phyloP scores from a whole-genome alignment of 2,797 vertebrate genomes.

The Arrhamphus sclerolepis region DNA sequence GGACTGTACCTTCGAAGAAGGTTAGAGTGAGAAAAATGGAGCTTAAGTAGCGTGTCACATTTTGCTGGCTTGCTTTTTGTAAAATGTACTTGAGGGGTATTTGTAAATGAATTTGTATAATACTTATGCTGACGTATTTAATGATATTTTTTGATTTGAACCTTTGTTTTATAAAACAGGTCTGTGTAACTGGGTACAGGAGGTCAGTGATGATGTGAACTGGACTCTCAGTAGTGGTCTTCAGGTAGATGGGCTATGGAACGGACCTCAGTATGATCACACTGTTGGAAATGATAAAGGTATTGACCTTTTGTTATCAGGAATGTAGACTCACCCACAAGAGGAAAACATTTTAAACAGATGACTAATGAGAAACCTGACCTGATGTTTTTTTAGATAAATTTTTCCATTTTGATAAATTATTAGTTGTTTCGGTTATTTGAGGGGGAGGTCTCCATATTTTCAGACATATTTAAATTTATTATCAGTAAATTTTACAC shows the following conservation, averaged over 20 bases:
- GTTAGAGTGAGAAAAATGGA: conserved; percentile 38
- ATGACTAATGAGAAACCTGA: neutral
- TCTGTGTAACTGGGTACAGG: conserved; percentile 78
- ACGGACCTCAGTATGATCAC: conserved; percentile 80
- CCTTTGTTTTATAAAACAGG: conserved; percentile 50
- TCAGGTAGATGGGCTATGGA: conserved; percentile 56
- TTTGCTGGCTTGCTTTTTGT: neutral
- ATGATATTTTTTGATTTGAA: neutral
- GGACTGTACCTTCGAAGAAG: conserved; percentile 81
- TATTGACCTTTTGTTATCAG: too few species aligned
- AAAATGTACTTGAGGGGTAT: neutral
- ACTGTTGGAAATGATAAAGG: conserved; percentile 74
- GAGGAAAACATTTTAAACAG: neutral
- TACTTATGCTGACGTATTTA: neutral
- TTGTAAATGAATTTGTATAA: too few species aligned
- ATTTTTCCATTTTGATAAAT: neutral
- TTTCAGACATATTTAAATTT: too few species aligned
- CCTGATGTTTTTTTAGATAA: neutral
- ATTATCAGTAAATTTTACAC: too few species aligned
- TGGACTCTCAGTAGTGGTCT: conserved; percentile 73
- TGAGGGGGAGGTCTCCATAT: neutral
- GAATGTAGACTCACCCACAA: too few species aligned
- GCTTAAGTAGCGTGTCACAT: neutral
- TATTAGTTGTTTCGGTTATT: neutral
- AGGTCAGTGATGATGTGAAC: conserved; percentile 56